phyloP scores from a whole-genome alignment of 2,888 invertebrate genomes.

The Acronicta leporina region DNA sequence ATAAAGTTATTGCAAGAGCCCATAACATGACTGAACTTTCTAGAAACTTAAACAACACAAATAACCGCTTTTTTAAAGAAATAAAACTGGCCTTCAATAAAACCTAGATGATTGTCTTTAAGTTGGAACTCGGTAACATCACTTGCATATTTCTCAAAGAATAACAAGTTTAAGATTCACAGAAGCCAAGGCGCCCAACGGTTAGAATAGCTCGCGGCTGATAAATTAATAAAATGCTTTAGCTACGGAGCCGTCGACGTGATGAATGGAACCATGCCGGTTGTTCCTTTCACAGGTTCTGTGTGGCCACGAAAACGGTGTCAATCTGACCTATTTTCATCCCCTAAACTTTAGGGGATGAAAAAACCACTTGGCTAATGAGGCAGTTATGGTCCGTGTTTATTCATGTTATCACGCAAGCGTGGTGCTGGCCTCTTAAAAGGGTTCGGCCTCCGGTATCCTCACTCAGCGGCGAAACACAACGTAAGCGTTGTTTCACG shows the following conservation, averaged over 20 bases:
- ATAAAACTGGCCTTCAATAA: constrained; percentile 16
- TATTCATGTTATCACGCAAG: no score
- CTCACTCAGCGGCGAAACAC: no score
- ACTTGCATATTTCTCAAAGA: constrained; percentile 45
- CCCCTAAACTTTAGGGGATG: no score
- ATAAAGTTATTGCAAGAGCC: not conserved
- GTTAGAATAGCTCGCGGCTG: constrained; percentile 38
- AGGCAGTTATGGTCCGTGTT: no score
- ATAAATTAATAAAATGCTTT: constrained; percentile 66
- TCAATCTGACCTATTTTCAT: no score
- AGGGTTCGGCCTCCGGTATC: no score
- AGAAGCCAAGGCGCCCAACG: constrained; percentile 26
- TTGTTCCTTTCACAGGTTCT: constrained; percentile 54
- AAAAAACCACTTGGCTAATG: no score
- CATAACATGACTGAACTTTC: not conserved
- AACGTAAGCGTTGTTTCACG: no score
- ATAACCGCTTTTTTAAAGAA: constrained; percentile 3
- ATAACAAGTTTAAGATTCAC: constrained; percentile 48
- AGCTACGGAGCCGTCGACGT: constrained; percentile 48
- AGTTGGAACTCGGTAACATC: constrained; percentile 33
- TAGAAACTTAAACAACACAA: not conserved
- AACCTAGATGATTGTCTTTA: constrained; percentile 43
- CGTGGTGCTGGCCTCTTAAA: no score
- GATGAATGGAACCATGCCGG: constrained; percentile 67
- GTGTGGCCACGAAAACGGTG: constrained; percentile 49